Evolutionary conservation across 2,888 invertebrate genomes (phyloP).

Genomic region (Eupithecia insigniata): DNA sequence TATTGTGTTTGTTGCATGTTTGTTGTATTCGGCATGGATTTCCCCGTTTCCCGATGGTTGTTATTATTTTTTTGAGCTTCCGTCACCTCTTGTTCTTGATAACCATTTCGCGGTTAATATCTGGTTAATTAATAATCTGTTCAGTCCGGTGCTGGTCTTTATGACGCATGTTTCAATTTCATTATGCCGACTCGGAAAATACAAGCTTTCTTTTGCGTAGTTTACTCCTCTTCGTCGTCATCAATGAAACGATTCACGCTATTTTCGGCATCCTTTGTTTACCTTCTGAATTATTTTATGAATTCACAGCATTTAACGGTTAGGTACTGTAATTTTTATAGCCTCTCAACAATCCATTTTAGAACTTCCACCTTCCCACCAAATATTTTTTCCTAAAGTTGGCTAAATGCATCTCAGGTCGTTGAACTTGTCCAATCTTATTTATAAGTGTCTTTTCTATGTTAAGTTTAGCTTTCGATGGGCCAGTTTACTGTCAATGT

Average conservation of each 20-base stretch:
- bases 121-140: no score
- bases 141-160: not conserved
- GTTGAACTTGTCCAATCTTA: constrained; percentile 5
- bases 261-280: constrained; percentile 62
- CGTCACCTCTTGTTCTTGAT: not conserved
- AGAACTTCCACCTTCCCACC: no score
- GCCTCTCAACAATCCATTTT: not conserved
- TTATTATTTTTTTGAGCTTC: constrained; percentile 2
- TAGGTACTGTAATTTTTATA: not conserved
- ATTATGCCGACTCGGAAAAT: constrained; percentile 51
- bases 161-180: constrained; percentile 17
- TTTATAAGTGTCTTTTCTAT: not conserved
- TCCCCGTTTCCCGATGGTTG: constrained; percentile 32
- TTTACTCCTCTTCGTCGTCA: constrained; percentile 53
- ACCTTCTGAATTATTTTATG: constrained; percentile 43
- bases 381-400: not conserved
- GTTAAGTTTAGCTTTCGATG: not conserved
- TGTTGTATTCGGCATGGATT: constrained; percentile 45
- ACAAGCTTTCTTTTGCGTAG: constrained; percentile 60
- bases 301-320: constrained; percentile 26
- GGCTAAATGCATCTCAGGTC: constrained; percentile 16
- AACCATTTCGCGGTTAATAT: no score
- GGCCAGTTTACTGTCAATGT: not conserved
- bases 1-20: not conserved
- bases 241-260: constrained; percentile 49